phyloP scores from a whole-genome alignment of 2,113 vertebrate species.

The Centrocercus urophasianus region DNA sequence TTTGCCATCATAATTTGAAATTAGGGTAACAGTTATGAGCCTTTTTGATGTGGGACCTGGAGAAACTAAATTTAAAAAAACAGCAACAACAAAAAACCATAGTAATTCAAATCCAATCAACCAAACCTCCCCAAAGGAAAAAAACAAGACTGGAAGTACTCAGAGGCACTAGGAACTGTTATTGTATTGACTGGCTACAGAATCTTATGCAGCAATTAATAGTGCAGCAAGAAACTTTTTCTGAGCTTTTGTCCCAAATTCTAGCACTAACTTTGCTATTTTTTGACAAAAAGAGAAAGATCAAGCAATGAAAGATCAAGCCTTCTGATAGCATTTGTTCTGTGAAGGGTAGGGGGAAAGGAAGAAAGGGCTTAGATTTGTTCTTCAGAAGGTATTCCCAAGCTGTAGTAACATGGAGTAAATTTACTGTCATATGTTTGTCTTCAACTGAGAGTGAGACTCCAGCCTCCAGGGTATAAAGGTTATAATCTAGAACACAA shows the following conservation, averaged over 20 bases:
- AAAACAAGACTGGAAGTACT: background rate
- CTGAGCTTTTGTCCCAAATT: background rate
- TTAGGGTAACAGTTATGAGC: background rate
- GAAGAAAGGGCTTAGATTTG: background rate
- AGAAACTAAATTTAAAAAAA: background rate
- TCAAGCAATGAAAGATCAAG: background rate
- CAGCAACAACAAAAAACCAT: background rate
- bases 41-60: background rate
- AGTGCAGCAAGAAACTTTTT: background rate
- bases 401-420: background rate
- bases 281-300: background rate
- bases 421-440: background rate
- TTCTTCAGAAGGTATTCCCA: background rate
- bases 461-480: background rate
- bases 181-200: background rate
- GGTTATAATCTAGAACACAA: background rate
- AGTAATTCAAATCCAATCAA: background rate
- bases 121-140: too few relatives aligned
- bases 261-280: background rate
- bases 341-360: background rate
- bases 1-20: background rate
- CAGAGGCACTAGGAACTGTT: background rate
- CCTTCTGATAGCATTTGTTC: background rate
- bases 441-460: background rate
- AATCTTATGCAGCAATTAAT: background rate